A percentile compares a stretch with the other conserved stretches of the same genome.
These are phyloP conservation scores for Scaptomyza cyrtandrae DNA, from an alignment of 2,888 invertebrate species.

Conservation along the genomic window DNA sequence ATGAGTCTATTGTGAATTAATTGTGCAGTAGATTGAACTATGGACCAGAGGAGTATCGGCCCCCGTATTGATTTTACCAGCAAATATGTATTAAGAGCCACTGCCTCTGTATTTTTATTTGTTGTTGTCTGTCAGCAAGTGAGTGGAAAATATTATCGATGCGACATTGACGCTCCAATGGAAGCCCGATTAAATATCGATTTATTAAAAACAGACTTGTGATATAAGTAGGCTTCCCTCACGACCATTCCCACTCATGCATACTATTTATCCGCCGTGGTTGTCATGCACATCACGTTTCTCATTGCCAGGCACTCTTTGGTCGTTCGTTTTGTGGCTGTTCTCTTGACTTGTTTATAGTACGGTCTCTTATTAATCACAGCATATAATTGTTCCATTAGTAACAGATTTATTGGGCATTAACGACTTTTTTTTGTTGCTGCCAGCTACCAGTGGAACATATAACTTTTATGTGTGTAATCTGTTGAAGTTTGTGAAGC, in stretches of 20 bases:
- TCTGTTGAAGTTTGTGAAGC: constrained; percentile 38
- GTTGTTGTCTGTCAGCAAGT: constrained; percentile 44
- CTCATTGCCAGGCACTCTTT: constrained; percentile 27
- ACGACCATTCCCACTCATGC: constrained; percentile 27
- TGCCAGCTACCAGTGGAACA: constrained; percentile 2
- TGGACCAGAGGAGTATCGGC: neutral
- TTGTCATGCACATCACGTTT: constrained; percentile 72
- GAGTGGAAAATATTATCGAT: constrained; percentile 57
- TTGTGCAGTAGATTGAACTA: constrained; percentile 31
- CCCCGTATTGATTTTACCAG: constrained; percentile 30
- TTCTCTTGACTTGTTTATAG: constrained; percentile 49
- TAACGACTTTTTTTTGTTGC: constrained; percentile 42
- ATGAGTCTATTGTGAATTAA: constrained; percentile 41
- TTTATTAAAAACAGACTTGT: constrained; percentile 65
- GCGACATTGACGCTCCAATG: constrained; percentile 50
- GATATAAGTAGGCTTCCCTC: neutral
- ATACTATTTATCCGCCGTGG: constrained; percentile 64
- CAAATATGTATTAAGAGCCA: neutral
- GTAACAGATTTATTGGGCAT: constrained; percentile 72
- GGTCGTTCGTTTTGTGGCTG: constrained; percentile 19
- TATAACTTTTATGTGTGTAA: constrained; percentile 46
- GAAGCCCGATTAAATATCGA: constrained; percentile 60
- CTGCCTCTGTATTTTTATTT: constrained; percentile 4
- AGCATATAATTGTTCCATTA: constrained; percentile 78
- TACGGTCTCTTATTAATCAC: constrained; percentile 65